phyloP scores from a whole-genome alignment of 1,140 invertebrate genomes.

The Paraescarpia echinospica region DNA sequence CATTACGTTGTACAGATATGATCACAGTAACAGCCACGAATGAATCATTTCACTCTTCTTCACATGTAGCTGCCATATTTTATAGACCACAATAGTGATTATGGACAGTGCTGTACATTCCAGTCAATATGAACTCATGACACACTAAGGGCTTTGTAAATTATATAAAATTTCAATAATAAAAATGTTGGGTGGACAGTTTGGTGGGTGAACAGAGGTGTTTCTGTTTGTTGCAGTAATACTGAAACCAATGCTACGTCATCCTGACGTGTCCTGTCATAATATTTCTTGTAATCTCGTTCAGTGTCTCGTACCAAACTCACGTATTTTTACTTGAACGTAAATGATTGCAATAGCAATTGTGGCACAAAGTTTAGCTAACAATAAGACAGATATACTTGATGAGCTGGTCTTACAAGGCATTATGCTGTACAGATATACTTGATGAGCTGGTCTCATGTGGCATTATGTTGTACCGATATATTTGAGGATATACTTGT shows the following conservation, averaged over 20 bases:
- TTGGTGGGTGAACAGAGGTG: neutral
- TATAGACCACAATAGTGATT: neutral
- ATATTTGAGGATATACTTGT: no score
- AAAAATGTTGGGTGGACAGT: no score
- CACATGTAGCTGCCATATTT: neutral
- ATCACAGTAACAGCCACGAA: neutral
- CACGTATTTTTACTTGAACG: neutral
- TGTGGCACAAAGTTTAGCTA: neutral
- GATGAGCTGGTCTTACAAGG: neutral
- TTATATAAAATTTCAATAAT: neutral
- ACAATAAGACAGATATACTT: neutral
- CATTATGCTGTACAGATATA: neutral
- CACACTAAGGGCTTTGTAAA: neutral
- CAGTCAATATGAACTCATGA: neutral
- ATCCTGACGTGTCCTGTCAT: neutral
- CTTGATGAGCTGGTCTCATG: no score
- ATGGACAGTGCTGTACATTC: neutral
- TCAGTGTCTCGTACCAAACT: neutral
- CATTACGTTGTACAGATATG: neutral
- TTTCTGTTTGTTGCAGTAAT: neutral
- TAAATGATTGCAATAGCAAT: neutral
- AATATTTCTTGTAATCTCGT: neutral
- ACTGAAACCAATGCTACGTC: neutral
- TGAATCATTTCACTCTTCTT: neutral
- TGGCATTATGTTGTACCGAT: no score